phyloP scores from a whole-genome alignment of 1,140 invertebrate genomes.

The Hyles vespertilio region DNA sequence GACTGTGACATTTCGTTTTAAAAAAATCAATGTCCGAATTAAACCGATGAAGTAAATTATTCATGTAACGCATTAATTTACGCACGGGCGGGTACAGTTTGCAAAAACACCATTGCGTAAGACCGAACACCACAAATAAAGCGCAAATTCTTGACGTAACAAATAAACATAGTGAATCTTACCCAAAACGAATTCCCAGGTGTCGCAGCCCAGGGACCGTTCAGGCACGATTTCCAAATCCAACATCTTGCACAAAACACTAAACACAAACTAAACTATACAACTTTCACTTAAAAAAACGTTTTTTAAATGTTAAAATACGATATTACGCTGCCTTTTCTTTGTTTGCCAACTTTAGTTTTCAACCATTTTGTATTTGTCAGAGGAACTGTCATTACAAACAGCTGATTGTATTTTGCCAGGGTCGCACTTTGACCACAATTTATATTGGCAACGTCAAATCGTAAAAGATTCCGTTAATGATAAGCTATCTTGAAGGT shows the following conservation, averaged over 20 bases:
- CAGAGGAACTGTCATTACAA: constrained; percentile 76
- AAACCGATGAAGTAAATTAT: constrained; percentile 1
- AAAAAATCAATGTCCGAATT: constrained; percentile 53
- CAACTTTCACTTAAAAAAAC: constrained; percentile 69
- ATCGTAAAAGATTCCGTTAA: too few relatives aligned
- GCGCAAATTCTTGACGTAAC: constrained; percentile 72
- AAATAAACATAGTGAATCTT: constrained; percentile 74
- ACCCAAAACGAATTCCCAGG: constrained; percentile 98
- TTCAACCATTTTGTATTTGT: constrained; percentile 77
- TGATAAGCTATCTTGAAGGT: too few relatives aligned
- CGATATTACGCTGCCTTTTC: constrained; percentile 68
- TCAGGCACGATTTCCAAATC: constrained; percentile 97
- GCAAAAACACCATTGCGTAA: constrained; percentile 64
- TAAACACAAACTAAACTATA: constrained; percentile 62
- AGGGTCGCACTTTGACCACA: constrained; percentile 44
- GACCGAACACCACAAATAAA: constrained; percentile 62
- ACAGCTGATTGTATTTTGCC: constrained; percentile 75
- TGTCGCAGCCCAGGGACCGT: constrained; percentile 95
- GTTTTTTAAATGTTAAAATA: constrained; percentile 54
- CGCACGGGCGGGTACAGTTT: not conserved
- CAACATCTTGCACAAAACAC: constrained; percentile 83
- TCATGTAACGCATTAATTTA: not conserved
- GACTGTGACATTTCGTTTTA: constrained; percentile 35
- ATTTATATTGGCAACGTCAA: too few relatives aligned
- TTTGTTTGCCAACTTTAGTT: constrained; percentile 77